These are phyloP conservation scores for Achroia grisella DNA, from an alignment of 1,140 invertebrate genomes.

Conservation along the genomic window DNA sequence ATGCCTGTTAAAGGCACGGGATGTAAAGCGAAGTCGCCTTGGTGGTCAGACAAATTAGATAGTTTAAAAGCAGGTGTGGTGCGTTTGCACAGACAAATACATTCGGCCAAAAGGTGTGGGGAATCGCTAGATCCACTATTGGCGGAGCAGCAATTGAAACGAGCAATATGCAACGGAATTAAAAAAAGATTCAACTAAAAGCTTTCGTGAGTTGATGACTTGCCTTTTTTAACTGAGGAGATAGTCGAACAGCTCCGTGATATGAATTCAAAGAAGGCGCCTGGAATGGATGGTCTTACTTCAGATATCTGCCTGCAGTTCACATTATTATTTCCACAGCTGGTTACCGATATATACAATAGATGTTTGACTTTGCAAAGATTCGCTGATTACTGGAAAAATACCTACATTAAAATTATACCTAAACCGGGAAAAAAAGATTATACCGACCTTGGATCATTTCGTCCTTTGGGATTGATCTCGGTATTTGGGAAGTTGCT, in stretches of 20 bases:
- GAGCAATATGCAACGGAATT: no score
- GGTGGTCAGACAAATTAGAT: no score
- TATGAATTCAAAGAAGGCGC: slow-evolving; percentile 18
- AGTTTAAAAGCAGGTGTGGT: no score
- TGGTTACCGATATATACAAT: slow-evolving; percentile 17
- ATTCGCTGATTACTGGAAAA: not conserved
- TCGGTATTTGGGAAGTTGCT: slow-evolving; percentile 18
- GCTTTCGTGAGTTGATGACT: slow-evolving; percentile 4
- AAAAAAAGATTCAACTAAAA: no score
- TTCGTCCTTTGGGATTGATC: slow-evolving; percentile 14
- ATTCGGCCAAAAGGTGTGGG: no score
- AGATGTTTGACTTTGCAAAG: slow-evolving; percentile 7
- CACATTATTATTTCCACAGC: slow-evolving; percentile 5
- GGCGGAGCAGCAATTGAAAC: no score
- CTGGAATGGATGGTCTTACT: no score
- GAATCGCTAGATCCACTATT: no score
- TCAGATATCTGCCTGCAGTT: no score
- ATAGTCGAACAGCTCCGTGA: slow-evolving; percentile 7
- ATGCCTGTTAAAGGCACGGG: no score
- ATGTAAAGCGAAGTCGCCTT: no score
- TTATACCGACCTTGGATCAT: not conserved
- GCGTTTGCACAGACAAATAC: no score
- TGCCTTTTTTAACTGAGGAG: slow-evolving; percentile 7
- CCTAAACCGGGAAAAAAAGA: slow-evolving; percentile 13
- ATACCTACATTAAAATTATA: slow-evolving; percentile 12